Percentiles rank a stretch among this genome's conserved stretches.
Conservation (phyloP, 2,797 vertebrate species). For the Psittacula derbiana region DNA sequence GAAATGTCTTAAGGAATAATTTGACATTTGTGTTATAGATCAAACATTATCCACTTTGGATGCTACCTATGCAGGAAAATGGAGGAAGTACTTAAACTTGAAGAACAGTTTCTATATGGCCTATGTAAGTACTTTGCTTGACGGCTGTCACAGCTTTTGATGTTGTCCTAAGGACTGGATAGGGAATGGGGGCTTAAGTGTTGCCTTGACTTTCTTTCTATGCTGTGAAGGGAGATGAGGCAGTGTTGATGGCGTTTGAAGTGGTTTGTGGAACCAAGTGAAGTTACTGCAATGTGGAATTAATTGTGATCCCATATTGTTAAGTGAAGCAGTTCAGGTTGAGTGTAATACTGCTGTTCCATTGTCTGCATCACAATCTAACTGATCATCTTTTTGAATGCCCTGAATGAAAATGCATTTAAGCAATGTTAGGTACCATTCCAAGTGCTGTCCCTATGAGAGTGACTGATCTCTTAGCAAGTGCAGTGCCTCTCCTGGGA, state of each 20-base stretch:
- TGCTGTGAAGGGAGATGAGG: neutral
- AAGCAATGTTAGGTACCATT: neutral
- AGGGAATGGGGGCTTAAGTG: neutral
- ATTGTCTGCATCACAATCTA: neutral
- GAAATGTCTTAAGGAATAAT: slow-evolving; percentile 24
- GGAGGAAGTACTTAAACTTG: slow-evolving; percentile 96
- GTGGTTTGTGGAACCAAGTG: neutral
- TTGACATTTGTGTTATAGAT: slow-evolving; percentile 78
- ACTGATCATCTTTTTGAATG: neutral
- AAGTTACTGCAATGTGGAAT: neutral
- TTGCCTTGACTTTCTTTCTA: neutral
- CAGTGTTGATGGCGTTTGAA: neutral
- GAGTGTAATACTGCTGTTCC: neutral
- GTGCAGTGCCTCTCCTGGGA: neutral
- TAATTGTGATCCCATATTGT: neutral
- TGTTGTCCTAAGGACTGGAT: neutral
- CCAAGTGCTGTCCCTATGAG: neutral
- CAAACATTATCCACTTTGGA: slow-evolving; percentile 94
- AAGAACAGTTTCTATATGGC: slow-evolving; percentile 97
- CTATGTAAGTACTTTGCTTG: slow-evolving; percentile 83
- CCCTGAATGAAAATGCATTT: neutral
- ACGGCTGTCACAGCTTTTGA: neutral
- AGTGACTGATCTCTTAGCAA: neutral
- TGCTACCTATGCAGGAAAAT: slow-evolving; percentile 90
- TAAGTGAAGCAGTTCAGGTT: neutral